These are phyloP conservation scores for Scaptomyza cyrtandrae DNA, from an alignment of 2,888 invertebrate genomes.

Conservation along the genomic window DNA sequence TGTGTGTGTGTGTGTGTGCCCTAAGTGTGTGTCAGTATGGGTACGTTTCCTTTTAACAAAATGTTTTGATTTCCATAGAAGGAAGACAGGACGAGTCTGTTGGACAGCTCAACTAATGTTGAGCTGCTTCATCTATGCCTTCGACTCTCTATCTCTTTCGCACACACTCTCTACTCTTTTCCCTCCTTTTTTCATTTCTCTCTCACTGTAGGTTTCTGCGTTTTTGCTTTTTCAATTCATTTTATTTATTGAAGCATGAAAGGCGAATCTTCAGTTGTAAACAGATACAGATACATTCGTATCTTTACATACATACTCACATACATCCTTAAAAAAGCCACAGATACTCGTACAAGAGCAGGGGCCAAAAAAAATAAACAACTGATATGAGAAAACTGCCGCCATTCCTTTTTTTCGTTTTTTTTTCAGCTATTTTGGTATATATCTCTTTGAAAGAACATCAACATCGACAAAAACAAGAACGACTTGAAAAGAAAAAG, in stretches of 20 bases:
- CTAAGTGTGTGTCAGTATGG: slow-evolving; percentile 32
- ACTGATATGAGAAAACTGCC: slow-evolving; percentile 53
- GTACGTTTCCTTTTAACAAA: slow-evolving; percentile 73
- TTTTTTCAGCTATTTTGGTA: slow-evolving; percentile 21
- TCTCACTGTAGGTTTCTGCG: slow-evolving; percentile 35
- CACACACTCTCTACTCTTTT: neutral
- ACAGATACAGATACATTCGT: slow-evolving; percentile 54
- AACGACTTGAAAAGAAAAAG: slow-evolving; percentile 26
- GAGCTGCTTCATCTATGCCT: slow-evolving; percentile 21
- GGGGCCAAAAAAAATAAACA: slow-evolving; percentile 22
- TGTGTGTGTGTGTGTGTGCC: neutral
- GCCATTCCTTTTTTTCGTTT: slow-evolving; percentile 18
- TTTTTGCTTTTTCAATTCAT: slow-evolving; percentile 76
- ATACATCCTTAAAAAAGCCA: slow-evolving; percentile 17
- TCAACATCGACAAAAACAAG: slow-evolving; percentile 21
- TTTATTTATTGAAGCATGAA: slow-evolving; percentile 80
- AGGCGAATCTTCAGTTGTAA: slow-evolving; percentile 55
- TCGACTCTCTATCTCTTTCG: slow-evolving; percentile 3
- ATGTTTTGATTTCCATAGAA: slow-evolving; percentile 75
- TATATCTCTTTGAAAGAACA: slow-evolving; percentile 13
- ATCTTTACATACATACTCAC: slow-evolving; percentile 13
- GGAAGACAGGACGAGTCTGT: slow-evolving; percentile 58
- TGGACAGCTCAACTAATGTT: slow-evolving; percentile 70
- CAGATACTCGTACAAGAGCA: slow-evolving; percentile 28
- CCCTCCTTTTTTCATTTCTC: neutral